These are phyloP conservation scores for Hypocryptadius cinnamomeus DNA, from an alignment of 2,113 vertebrate species.

Conservation along the genomic window DNA sequence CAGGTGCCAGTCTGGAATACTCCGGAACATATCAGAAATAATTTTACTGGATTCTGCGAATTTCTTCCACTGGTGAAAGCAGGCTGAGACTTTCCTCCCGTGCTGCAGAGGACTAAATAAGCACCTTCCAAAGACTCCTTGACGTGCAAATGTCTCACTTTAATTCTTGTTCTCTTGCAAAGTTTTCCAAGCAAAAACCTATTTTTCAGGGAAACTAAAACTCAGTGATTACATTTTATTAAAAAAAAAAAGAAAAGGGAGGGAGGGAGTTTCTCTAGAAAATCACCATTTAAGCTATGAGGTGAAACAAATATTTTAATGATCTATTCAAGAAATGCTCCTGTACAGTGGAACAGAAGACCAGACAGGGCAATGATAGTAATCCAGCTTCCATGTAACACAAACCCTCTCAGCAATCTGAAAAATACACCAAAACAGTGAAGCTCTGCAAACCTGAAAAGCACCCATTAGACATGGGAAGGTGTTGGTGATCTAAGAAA, in stretches of 20 bases:
- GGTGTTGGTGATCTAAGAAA: background rate
- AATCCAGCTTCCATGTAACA: background rate
- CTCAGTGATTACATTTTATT: background rate
- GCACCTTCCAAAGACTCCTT: background rate
- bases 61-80: background rate
- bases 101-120: background rate
- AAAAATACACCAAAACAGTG: background rate
- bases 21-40: background rate
- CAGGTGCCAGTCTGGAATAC: background rate
- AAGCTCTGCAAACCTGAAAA: slow-evolving; percentile 20
- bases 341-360: background rate
- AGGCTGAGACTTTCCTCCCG: background rate
- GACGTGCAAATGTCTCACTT: background rate
- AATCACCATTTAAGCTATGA: background rate
- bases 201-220: slow-evolving; percentile 48
- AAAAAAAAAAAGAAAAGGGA: background rate
- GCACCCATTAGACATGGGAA: slow-evolving; percentile 32
- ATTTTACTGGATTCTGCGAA: background rate
- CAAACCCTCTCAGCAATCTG: background rate
- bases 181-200: slow-evolving; percentile 13
- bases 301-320: background rate
- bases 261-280: background rate
- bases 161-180: background rate
- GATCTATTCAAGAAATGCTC: background rate
- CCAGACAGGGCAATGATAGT: background rate